phyloP scores from a whole-genome alignment of 2,797 vertebrate genomes.

The Coluber constrictor region DNA sequence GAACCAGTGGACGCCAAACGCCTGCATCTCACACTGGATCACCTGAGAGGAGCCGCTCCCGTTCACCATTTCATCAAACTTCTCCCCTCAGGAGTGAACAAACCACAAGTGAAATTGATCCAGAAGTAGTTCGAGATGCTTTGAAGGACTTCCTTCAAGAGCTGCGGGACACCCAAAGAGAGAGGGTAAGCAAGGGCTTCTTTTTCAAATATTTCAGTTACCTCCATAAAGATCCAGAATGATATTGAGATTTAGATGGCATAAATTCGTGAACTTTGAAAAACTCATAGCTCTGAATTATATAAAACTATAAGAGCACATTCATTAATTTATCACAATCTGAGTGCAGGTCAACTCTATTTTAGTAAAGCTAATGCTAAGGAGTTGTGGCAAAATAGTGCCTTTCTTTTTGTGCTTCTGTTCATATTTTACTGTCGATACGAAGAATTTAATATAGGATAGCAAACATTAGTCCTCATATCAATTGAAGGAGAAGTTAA shows the following conservation, averaged over 20 bases:
- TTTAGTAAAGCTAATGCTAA: background rate
- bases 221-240: background rate
- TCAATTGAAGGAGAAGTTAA: background rate
- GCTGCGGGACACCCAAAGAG: slow-evolving; percentile 72
- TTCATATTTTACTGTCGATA: background rate
- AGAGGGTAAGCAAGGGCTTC: slow-evolving; percentile 66
- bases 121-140: slow-evolving; percentile 64
- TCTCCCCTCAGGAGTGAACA: slow-evolving; percentile 51
- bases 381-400: background rate
- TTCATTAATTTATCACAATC: background rate
- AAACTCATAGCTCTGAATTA: background rate
- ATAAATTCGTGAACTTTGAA: background rate
- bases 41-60: slow-evolving; percentile 24
- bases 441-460: background rate
- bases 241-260: background rate
- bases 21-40: slow-evolving; percentile 22
- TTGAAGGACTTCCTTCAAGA: slow-evolving; percentile 72
- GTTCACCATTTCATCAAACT: slow-evolving; percentile 12
- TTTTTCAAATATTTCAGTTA: background rate
- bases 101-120: slow-evolving; percentile 62
- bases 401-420: background rate
- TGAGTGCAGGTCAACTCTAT: background rate
- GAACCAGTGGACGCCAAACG: slow-evolving; percentile 24
- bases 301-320: background rate
- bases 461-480: background rate